These are phyloP conservation scores for Cataglyphis hispanica DNA, from an alignment of 1,140 invertebrate genomes.

Conservation along the genomic window DNA sequence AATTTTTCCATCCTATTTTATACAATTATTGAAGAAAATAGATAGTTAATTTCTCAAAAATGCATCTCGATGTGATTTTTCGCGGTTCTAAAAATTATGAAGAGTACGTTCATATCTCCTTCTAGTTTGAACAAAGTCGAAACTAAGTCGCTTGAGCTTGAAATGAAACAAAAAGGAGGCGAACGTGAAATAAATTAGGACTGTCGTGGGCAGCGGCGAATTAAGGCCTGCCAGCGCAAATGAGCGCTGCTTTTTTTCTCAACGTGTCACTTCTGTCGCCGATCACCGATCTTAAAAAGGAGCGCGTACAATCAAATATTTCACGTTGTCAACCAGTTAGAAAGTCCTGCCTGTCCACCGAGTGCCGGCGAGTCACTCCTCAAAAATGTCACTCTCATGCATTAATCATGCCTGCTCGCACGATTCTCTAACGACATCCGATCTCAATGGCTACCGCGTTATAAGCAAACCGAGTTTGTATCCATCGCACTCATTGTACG, in stretches of 20 bases:
- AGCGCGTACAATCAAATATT: constrained; percentile 79
- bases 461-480: constrained; percentile 55
- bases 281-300: constrained; percentile 78
- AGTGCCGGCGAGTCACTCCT: constrained; percentile 54
- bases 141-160: background rate
- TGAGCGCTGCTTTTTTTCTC: constrained; percentile 21
- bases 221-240: constrained; percentile 28
- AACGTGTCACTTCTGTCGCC: constrained; percentile 71
- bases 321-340: constrained; percentile 77
- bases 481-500: constrained; percentile 39
- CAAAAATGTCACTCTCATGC: constrained; percentile 81
- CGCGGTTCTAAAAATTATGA: background rate
- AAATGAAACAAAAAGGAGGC: constrained; percentile 14
- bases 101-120: background rate
- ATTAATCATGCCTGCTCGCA: constrained; percentile 79
- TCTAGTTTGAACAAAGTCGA: background rate
- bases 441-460: constrained; percentile 65
- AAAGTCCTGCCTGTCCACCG: constrained; percentile 74
- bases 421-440: constrained; percentile 68
- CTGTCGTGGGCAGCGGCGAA: constrained; percentile 18
- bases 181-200: constrained; percentile 64
- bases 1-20: background rate
- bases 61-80: background rate
- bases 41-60: background rate
- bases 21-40: background rate